Percentiles rank a stretch among this genome's conserved stretches.
Evolutionary conservation across 2,888 invertebrate species (phyloP).

Genomic region (Hypolimnas misippus): DNA sequence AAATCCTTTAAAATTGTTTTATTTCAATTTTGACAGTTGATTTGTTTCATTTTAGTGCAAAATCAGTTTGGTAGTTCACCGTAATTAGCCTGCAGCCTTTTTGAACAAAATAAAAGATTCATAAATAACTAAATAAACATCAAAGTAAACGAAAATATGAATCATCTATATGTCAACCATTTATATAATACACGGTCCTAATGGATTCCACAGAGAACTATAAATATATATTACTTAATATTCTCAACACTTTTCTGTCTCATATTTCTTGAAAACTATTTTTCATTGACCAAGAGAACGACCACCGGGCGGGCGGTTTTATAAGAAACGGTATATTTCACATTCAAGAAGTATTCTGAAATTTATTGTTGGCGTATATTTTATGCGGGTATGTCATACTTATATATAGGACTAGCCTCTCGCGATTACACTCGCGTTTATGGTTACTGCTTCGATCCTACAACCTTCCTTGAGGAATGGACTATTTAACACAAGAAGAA

Average conservation of each 20-base stretch:
- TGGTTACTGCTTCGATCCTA: no score
- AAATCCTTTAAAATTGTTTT: no score
- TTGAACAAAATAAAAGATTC: no score
- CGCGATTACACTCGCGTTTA: no score
- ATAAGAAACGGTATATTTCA: not conserved
- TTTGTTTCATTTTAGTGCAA: no score
- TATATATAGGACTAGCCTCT: no score
- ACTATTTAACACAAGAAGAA: no score
- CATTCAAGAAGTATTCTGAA: not conserved
- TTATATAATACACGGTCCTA: not conserved
- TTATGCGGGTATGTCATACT: not conserved
- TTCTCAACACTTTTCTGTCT: constrained; percentile 13
- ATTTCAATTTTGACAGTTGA: no score
- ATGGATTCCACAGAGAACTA: constrained; percentile 13
- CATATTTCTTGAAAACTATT: constrained; percentile 16
- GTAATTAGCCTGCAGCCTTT: no score
- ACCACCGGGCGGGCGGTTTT: not conserved
- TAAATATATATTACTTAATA: constrained; percentile 27
- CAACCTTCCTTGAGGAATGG: no score
- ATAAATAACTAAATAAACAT: no score
- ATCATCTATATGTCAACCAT: not conserved
- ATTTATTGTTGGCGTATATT: not conserved
- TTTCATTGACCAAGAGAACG: not conserved
- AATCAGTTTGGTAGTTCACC: no score
- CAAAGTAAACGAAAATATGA: not conserved